phyloP scores from a whole-genome alignment of 2,797 vertebrate genomes.

The Catamblyrhynchus diadema region DNA sequence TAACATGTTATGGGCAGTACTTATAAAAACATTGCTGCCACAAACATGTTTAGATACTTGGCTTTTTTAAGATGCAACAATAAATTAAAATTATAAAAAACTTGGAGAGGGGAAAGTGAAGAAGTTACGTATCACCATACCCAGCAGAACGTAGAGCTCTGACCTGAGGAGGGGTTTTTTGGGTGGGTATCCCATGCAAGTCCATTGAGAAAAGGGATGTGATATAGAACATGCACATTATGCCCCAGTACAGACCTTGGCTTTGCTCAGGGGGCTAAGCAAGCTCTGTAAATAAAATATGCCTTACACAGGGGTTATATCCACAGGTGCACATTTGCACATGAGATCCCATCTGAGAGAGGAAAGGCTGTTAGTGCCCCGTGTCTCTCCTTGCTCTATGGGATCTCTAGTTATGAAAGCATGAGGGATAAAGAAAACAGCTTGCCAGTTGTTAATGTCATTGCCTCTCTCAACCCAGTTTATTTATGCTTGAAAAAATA shows the following conservation, averaged over 20 bases:
- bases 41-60: background rate
- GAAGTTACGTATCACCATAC: background rate
- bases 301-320: background rate
- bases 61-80: background rate
- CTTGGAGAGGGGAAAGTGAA: background rate
- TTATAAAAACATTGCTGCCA: background rate
- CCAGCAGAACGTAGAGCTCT: background rate
- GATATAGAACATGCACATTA: background rate
- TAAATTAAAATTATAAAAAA: background rate
- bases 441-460: background rate
- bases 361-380: background rate
- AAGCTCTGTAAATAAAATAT: background rate
- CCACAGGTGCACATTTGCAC: background rate
- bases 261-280: background rate
- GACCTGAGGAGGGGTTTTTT: background rate
- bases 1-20: background rate
- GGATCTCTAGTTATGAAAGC: background rate
- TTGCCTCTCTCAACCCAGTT: background rate
- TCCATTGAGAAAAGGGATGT: background rate
- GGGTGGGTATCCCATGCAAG: background rate
- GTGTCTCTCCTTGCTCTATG: background rate
- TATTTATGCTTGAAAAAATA: constrained; percentile 14
- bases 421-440: background rate
- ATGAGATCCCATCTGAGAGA: background rate
- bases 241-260: background rate